A percentile compares a stretch with the other conserved stretches of the same genome.
Conservation (phyloP, 1,140 invertebrate species). For the Nasonia longicornis region DNA sequence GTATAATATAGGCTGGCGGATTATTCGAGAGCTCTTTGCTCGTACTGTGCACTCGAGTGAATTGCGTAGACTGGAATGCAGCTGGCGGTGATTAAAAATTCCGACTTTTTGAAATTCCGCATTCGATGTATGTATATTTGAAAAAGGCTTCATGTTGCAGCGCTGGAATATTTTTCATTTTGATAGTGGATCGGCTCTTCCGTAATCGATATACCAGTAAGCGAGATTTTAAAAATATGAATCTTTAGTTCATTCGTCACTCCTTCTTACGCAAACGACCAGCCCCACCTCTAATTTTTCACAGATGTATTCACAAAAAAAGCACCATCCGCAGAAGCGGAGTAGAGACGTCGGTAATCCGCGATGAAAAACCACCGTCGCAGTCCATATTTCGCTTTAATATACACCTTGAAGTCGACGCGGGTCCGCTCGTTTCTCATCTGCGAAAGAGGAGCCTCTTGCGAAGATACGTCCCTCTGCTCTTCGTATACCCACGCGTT, state of each 20-base stretch:
- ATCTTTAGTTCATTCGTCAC: no score
- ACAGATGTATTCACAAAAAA: not conserved
- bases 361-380: conserved; percentile 19
- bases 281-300: conserved; percentile 14
- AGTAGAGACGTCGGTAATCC: not conserved
- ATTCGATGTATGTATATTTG: not conserved
- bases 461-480: not conserved
- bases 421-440: not conserved
- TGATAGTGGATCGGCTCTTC: no score
- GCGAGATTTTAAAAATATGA: no score
- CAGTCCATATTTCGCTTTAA: conserved; percentile 1
- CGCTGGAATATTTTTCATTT: not conserved
- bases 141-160: not conserved
- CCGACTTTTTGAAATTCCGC: no score
- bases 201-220: no score
- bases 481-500: not conserved
- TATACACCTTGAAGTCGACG: not conserved
- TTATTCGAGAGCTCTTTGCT: no score
- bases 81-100: not conserved
- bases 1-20: no score
- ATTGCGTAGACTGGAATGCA: not conserved
- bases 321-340: not conserved
- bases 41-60: not conserved
- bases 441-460: not conserved
- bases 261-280: not conserved